A percentile compares a stretch with the other conserved stretches of the same genome.
These are phyloP conservation scores for Drosophila teissieri DNA, from an alignment of 1,140 invertebrate genomes.

Conservation along the genomic window DNA sequence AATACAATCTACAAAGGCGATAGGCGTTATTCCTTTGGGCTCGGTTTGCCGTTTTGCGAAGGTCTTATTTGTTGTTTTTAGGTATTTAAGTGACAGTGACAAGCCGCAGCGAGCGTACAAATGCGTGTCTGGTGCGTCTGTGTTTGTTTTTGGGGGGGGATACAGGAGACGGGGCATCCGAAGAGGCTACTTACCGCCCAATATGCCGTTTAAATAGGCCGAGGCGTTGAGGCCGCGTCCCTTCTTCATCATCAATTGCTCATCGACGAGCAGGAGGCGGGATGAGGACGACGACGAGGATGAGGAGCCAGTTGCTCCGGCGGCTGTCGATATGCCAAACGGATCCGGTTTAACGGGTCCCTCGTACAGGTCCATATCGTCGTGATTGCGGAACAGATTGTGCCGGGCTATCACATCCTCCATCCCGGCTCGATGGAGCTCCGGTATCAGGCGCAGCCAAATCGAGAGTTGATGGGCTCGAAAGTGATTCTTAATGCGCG, in stretches of 20 bases:
- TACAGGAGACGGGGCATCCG: not conserved
- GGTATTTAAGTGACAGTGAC: constrained; percentile 54
- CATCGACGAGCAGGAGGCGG: constrained; percentile 84
- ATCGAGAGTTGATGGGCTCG: constrained; percentile 96
- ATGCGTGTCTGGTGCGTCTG: constrained; percentile 18
- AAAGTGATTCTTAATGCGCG: constrained; percentile 96
- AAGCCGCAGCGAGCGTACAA: constrained; percentile 31
- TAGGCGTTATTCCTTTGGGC: constrained; percentile 38
- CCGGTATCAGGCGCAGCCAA: constrained; percentile 96
- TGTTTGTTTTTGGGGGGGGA: constrained; percentile 16
- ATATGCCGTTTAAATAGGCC: constrained; percentile 78
- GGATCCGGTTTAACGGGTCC: constrained; percentile 92
- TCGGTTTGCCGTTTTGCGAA: constrained; percentile 14
- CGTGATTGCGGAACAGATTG: constrained; percentile 93
- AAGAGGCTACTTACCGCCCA: constrained; percentile 78
- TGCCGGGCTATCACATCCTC: constrained; percentile 93
- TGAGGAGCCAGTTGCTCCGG: constrained; percentile 37
- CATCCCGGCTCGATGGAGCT: constrained; percentile 95
- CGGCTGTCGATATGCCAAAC: constrained; percentile 80
- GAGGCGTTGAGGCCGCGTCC: constrained; percentile 66
- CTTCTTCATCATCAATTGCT: constrained; percentile 79
- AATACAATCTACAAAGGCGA: constrained; percentile 52
- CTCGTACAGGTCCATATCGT: constrained; percentile 92
- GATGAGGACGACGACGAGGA: constrained; percentile 85
- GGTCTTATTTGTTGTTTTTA: constrained; percentile 49